These are phyloP conservation scores for Strigamia crassipes DNA, from an alignment of 2,888 invertebrate genomes.

Conservation along the genomic window DNA sequence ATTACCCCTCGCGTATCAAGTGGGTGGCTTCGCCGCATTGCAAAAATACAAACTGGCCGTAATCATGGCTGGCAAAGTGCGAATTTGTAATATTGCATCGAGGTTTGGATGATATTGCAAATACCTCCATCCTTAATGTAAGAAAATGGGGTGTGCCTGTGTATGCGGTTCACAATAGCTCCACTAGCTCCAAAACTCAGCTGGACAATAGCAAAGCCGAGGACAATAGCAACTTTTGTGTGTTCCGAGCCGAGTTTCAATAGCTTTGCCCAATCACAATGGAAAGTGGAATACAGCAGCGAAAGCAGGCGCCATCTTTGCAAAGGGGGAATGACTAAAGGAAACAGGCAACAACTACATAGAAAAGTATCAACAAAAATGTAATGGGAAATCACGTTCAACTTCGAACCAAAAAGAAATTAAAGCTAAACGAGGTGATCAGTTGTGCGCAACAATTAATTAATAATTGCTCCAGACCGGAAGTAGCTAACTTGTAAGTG, in stretches of 20 bases:
- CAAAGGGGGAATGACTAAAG: slow-evolving; percentile 23
- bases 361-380: slow-evolving; percentile 22
- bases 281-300: slow-evolving; percentile 42
- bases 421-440: neutral
- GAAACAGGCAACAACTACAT: slow-evolving; percentile 31
- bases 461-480: neutral
- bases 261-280: slow-evolving; percentile 38
- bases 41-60: neutral
- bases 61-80: neutral
- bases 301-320: slow-evolving; percentile 28
- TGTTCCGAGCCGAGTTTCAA: slow-evolving; percentile 40
- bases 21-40: too few species aligned
- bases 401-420: neutral
- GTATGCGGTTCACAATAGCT: slow-evolving; percentile 36
- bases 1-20: too few species aligned
- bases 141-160: slow-evolving; percentile 42
- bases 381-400: neutral
- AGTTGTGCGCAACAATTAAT: too few species aligned
- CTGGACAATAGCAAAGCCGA: slow-evolving; percentile 42
- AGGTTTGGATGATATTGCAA: slow-evolving; percentile 22
- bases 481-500: neutral
- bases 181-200: slow-evolving; percentile 40
- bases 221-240: slow-evolving; percentile 42
- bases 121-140: slow-evolving; percentile 42
- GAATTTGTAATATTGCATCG: neutral